Conservation (phyloP, 2,888 invertebrate species). For the Melangyna quadrimaculata region DNA sequence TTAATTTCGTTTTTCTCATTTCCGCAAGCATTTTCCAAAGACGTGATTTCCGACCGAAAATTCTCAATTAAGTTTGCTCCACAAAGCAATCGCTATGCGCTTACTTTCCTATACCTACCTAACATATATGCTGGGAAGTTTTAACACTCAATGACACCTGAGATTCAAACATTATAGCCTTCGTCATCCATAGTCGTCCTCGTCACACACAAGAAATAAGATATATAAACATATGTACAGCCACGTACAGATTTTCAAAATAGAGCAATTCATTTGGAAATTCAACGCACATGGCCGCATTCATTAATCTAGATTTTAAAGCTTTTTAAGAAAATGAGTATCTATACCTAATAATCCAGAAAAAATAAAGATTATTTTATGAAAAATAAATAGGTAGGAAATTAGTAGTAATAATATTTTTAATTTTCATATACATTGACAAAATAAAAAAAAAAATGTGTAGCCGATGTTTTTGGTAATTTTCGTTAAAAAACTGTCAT, state of each 20-base stretch:
- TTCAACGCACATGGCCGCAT: slow-evolving; percentile 8
- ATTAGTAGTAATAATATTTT: no score
- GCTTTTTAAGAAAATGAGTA: no score
- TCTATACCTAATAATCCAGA: no score
- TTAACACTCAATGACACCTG: slow-evolving; percentile 48
- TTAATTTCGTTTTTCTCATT: slow-evolving; percentile 72
- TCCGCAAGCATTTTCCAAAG: slow-evolving; percentile 70
- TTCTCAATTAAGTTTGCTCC: slow-evolving; percentile 67
- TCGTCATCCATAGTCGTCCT: not conserved
- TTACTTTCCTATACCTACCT: not conserved
- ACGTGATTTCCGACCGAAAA: slow-evolving; percentile 72
- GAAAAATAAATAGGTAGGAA: no score
- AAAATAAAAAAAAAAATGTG: no score
- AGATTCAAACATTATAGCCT: slow-evolving; percentile 19
- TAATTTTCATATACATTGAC: no score
- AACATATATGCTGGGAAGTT: slow-evolving; percentile 6
- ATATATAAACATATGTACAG: not conserved
- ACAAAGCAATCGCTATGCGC: no score
- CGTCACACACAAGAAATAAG: no score
- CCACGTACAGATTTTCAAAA: not conserved
- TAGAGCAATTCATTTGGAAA: slow-evolving; percentile 31
- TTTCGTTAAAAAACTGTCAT: no score
- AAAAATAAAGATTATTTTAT: no score
- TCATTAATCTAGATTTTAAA: not conserved
- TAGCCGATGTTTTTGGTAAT: no score